Conservation (phyloP, 2,888 invertebrate genomes). For the Synanthedon formicaeformis region DNA sequence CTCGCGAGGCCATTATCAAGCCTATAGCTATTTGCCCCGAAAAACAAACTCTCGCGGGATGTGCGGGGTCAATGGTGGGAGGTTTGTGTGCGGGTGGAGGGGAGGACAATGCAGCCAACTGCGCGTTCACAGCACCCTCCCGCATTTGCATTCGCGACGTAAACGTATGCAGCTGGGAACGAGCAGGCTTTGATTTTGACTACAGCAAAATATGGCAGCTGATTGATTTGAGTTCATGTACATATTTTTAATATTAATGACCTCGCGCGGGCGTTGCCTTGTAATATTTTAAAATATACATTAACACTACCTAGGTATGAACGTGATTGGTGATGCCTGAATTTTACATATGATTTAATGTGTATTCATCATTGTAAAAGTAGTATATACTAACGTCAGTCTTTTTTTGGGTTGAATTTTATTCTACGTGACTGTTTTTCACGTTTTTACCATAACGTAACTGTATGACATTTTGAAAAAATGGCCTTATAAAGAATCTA, state of each 20-base stretch:
- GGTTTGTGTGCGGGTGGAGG: constrained; percentile 16
- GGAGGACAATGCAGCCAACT: constrained; percentile 64
- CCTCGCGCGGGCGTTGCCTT: neutral
- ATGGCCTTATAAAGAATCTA: too few relatives aligned
- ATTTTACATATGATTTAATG: too few relatives aligned
- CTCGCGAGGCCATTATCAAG: constrained; percentile 69
- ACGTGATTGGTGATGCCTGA: too few relatives aligned
- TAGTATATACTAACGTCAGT: too few relatives aligned
- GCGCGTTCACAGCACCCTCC: constrained; percentile 53
- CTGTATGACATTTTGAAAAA: too few relatives aligned
- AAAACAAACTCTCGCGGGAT: constrained; percentile 71
- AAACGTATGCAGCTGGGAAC: constrained; percentile 43
- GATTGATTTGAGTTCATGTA: neutral
- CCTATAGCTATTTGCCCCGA: constrained; percentile 72
- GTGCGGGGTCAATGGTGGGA: constrained; percentile 25
- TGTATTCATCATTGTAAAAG: too few relatives aligned
- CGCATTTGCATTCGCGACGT: constrained; percentile 53
- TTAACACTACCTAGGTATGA: neutral
- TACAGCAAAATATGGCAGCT: constrained; percentile 13
- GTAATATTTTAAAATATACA: neutral
- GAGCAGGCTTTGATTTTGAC: constrained; percentile 43
- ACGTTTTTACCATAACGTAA: too few relatives aligned
- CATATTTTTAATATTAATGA: constrained; percentile 1
- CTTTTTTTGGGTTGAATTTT: too few relatives aligned
- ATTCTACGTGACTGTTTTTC: too few relatives aligned